A percentile compares a stretch with the other conserved stretches of the same genome.
phyloP scores from a whole-genome alignment of 2,113 vertebrate species.

The Anguilla japonica region DNA sequence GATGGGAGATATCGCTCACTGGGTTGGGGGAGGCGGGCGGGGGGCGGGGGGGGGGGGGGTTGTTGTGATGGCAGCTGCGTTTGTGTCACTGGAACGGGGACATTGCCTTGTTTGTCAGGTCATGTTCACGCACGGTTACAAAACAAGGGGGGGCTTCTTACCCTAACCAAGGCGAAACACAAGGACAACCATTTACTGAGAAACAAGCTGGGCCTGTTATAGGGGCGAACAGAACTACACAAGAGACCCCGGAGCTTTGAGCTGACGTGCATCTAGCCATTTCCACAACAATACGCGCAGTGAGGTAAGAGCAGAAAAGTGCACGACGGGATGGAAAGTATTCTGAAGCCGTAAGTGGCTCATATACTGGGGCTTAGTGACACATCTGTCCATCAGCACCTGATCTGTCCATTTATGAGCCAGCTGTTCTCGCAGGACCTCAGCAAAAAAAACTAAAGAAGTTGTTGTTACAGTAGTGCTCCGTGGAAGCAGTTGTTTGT shows the following conservation, averaged over 20 bases:
- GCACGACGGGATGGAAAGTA: neutral
- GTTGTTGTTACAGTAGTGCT: neutral
- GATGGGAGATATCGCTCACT: neutral
- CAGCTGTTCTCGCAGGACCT: neutral
- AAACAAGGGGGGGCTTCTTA: neutral
- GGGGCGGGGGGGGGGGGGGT: neutral
- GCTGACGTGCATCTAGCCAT: neutral
- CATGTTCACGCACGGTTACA: neutral
- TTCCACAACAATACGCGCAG: neutral
- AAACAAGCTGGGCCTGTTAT: neutral
- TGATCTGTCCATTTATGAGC: neutral
- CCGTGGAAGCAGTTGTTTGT: neutral
- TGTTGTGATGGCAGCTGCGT: neutral
- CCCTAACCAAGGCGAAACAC: neutral
- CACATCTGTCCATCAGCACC: neutral
- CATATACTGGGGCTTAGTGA: neutral
- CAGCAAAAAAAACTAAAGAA: neutral
- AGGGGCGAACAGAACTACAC: neutral
- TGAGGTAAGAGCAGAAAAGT: neutral
- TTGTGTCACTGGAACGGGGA: conserved; percentile 5
- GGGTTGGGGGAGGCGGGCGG: neutral
- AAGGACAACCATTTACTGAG: neutral
- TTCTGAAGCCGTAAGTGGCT: neutral
- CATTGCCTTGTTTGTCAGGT: neutral
- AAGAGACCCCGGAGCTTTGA: neutral